Conservation (phyloP, 1,140 invertebrate species). For the Anoplophora glabripennis region DNA sequence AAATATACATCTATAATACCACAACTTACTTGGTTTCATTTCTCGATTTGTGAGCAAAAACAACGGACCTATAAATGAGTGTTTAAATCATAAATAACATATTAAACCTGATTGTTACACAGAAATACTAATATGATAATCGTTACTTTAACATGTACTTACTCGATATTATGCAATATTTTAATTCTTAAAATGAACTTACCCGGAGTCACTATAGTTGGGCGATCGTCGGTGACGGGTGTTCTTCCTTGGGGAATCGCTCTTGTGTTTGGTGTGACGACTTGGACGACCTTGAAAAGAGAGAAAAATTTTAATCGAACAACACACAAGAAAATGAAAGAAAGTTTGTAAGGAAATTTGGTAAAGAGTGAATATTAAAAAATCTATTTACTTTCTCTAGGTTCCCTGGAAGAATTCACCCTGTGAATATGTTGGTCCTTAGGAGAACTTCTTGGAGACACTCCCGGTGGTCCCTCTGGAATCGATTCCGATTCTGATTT, state of each 20-base stretch:
- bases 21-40: too few species aligned
- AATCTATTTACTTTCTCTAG: not conserved
- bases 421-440: too few species aligned
- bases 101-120: too few species aligned
- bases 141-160: not conserved
- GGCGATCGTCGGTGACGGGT: constrained; percentile 15
- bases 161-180: too few species aligned
- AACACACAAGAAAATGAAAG: not conserved
- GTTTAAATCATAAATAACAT: too few species aligned
- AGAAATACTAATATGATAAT: too few species aligned
- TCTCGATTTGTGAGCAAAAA: too few species aligned
- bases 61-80: too few species aligned
- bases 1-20: too few species aligned
- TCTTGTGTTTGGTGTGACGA: constrained; percentile 5
- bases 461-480: constrained; percentile 41
- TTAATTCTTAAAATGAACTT: not conserved
- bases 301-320: not conserved
- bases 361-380: not conserved
- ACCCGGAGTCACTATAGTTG: constrained; percentile 4
- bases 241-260: constrained; percentile 17
- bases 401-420: not conserved
- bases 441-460: constrained; percentile 37
- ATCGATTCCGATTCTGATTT: constrained; percentile 7
- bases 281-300: constrained; percentile 1
- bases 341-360: not conserved